Evolutionary conservation across 2,113 vertebrate genomes (phyloP), one percentile per base, ranked within the genome.

Genomic region (Artemisiospiza belli): DNA sequence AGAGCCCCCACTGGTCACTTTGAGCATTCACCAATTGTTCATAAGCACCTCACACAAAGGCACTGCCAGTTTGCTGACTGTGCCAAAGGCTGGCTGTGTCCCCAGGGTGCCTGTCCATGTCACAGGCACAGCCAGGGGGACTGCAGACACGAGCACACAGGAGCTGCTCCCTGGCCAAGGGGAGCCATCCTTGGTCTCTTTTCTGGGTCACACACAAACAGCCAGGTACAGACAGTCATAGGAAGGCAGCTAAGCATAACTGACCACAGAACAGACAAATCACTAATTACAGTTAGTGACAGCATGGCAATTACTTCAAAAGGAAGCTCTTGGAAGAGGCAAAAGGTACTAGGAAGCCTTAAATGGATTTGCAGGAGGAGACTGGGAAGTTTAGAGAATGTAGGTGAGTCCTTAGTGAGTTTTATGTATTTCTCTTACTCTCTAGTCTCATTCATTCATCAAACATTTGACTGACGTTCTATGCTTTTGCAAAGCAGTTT

Each of bases 241-340:
- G 83, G 76, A 81, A 94, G 89, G 93, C 92, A 94, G 94, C 92
- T 96, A 84, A 95, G 94, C 89, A 12, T 81, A 73, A 95, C 86
- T 95, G 83, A 95, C 43, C 91, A 91, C 79, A 89, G 63, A 75
- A 39, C 15, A 92, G 91, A 94, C 90, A 96, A 55, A 83, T 37
- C 9, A 43, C 33, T 84, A 73, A 59, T 33, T 87, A 67, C 82
- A 41, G 3, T 37, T 52, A 88, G 13, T 75, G 75, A 81, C 28
- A 54, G 76, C 75, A 75, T 72, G 59, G 84, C 76, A 94, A 90
- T 74, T 2, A 15, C 84, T 92, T 92, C 55, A 15, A 47, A 15
- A 82, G 64, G 69, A 92, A 89, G 30, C 13, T 88, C 69, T 64
- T 55, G 20, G 62, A 79, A 78, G n/a, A 66, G 86, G 61, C 30